Evolutionary conservation across 2,888 invertebrate species (phyloP).

Genomic region (Diarsia brunnea): DNA sequence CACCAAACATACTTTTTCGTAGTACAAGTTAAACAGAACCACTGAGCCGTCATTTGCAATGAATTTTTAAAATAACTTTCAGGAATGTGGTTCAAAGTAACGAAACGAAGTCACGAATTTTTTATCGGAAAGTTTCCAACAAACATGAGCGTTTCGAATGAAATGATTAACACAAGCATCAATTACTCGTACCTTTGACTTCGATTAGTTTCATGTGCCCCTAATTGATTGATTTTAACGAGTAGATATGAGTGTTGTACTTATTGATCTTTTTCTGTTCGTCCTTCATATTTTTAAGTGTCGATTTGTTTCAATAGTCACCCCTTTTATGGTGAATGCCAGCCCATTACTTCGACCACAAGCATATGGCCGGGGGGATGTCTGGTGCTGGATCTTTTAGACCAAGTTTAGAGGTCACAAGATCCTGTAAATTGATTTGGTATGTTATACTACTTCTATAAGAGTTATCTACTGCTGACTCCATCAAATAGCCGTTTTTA

Average conservation of each 20-base stretch:
- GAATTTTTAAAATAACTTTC: slow-evolving; percentile 30
- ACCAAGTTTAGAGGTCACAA: not conserved
- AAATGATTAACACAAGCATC: slow-evolving; percentile 34
- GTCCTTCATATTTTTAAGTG: not conserved
- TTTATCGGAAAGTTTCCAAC: slow-evolving; percentile 15
- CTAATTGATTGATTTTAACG: slow-evolving; percentile 32
- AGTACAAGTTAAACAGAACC: slow-evolving; percentile 18
- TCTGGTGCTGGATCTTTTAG: not conserved
- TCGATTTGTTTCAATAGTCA: not conserved
- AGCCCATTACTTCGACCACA: not conserved
- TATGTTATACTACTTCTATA: not conserved
- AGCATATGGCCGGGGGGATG: not conserved
- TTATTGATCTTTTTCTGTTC: not conserved
- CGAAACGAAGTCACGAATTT: not conserved
- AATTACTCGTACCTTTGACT: slow-evolving; percentile 18
- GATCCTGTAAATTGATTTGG: not conserved
- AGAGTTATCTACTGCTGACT: not conserved
- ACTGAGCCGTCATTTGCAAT: slow-evolving; percentile 19
- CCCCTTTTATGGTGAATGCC: not conserved
- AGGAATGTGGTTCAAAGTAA: slow-evolving; percentile 21
- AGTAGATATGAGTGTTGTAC: not conserved
- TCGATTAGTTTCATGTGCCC: slow-evolving; percentile 12
- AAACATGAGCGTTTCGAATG: not conserved
- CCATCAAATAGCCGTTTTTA: not conserved
- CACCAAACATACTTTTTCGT: not conserved